phyloP scores from a whole-genome alignment of 2,113 vertebrate species.

The Rhodinocichla rosea region DNA sequence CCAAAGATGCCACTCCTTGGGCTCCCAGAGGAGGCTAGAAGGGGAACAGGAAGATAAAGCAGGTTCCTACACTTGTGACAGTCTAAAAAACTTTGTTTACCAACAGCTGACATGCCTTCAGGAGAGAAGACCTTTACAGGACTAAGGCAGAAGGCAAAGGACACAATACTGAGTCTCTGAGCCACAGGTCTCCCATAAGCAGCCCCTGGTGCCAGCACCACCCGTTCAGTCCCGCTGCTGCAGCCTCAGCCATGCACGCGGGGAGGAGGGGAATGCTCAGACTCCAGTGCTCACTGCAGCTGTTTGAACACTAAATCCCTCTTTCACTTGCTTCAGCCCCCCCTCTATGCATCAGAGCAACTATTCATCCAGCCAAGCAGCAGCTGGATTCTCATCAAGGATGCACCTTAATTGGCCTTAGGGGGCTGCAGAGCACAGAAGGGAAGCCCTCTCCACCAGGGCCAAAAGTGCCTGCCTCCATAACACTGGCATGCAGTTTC shows the following conservation, averaged over 20 bases:
- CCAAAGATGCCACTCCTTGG: background rate
- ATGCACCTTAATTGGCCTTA: constrained; percentile 45
- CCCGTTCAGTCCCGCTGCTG: rapidly evolving
- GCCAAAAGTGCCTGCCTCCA: background rate
- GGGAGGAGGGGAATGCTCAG: background rate
- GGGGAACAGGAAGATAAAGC: background rate
- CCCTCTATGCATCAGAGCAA: background rate
- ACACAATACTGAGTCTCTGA: rapidly evolving
- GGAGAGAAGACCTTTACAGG: background rate
- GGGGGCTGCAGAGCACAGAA: background rate
- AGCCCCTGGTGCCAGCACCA: background rate
- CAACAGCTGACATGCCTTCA: background rate
- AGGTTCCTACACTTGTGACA: background rate
- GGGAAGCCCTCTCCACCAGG: background rate
- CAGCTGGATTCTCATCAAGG: background rate
- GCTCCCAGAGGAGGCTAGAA: background rate
- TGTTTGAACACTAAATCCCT: background rate
- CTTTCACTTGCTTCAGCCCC: background rate
- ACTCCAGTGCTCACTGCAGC: background rate
- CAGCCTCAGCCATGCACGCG: rapidly evolving
- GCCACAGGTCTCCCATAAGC: background rate
- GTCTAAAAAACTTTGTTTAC: background rate
- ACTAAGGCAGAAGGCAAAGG: background rate
- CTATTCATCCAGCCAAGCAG: background rate
- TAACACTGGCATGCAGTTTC: background rate